Conservation (phyloP, 2,888 invertebrate genomes). For the Linhomoeus sp. region DNA sequence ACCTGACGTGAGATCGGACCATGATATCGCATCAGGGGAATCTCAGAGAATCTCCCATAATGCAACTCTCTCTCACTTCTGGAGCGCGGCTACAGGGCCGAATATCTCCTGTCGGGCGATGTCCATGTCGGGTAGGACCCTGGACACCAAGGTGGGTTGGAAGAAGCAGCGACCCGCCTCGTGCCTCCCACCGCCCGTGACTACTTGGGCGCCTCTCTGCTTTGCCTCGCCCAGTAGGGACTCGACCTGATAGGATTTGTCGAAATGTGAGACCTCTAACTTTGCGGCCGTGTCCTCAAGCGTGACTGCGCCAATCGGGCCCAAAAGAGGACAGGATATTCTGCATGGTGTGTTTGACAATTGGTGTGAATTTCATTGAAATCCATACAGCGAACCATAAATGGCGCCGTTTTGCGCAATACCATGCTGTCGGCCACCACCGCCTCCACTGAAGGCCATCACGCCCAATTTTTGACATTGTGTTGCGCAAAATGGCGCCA, state of each 20-base stretch:
- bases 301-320: no score
- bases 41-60: constrained; percentile 7
- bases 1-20: constrained; percentile 44
- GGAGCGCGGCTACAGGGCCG: constrained; percentile 70
- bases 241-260: constrained; percentile 45
- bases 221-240: constrained; percentile 63
- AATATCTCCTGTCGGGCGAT: constrained; percentile 76
- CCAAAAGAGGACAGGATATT: no score
- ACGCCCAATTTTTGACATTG: no score
- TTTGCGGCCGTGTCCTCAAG: no score
- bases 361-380: no score
- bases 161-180: constrained; percentile 48
- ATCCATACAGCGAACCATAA: no score
- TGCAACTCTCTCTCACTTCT: constrained; percentile 38
- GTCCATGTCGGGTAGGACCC: constrained; percentile 56
- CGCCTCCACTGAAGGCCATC: no score
- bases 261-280: no score
- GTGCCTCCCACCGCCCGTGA: constrained; percentile 51
- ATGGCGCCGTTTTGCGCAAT: no score
- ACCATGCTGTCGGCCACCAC: no score
- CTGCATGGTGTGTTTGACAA: no score
- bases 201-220: constrained; percentile 54
- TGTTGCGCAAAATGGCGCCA: no score
- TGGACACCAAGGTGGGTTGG: constrained; percentile 65
- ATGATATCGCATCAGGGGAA: background rate